Base-by-base conservation (phyloP, 2,797 vertebrate genomes). In the Podargus strigoides region DNA sequence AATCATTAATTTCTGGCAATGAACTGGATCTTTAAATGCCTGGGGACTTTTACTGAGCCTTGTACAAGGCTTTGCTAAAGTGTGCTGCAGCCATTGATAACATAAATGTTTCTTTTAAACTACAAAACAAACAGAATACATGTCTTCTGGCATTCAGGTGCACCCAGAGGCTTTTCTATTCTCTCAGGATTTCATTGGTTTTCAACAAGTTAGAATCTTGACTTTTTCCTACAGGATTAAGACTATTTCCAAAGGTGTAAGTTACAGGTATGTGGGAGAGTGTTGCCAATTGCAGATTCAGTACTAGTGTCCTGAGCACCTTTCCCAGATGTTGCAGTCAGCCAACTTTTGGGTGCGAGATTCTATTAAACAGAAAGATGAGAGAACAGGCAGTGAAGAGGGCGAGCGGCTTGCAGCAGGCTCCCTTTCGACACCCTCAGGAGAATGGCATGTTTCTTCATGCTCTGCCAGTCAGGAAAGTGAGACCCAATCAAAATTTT, bases 401-500 rank as follows among this genome's bases (percentile, higher is more conserved):
- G 97, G 96, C 88, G 95, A 97, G 97, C 93, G 28, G 93, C 93
- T 96, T 96, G 97, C 96, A 91, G 96, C 89, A 94, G 97, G 97
- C 96, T 98, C 97, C 95, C 94, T 97, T 97, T 95, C 75, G 67
- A 64, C 95, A 96, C 95, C 94, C 85, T 95, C 90, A 39, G 94
- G 96, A 97, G 97, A 97, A 96, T 90, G 78, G 76, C 96, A 97
- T 95, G 97, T 97, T 96, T 97, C 97, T 98, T 98, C 98, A 98
- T 97, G 98, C 97, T 98, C 98, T 98, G 97, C 96, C 92, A 96
- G 87, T 95, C 95, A 97, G 94, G 90, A 95, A 93, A 96, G 93
- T 97, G 96, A 97, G 97, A 97, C 96, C 93, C 44, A 96, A 97
- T 93, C 90, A 46, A 89, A 96, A 96, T 95, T 93, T 92, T 94